Percentiles rank a stretch among this genome's conserved stretches.
Conservation (phyloP, 2,113 vertebrate species). For the Eptesicus fuscus region DNA sequence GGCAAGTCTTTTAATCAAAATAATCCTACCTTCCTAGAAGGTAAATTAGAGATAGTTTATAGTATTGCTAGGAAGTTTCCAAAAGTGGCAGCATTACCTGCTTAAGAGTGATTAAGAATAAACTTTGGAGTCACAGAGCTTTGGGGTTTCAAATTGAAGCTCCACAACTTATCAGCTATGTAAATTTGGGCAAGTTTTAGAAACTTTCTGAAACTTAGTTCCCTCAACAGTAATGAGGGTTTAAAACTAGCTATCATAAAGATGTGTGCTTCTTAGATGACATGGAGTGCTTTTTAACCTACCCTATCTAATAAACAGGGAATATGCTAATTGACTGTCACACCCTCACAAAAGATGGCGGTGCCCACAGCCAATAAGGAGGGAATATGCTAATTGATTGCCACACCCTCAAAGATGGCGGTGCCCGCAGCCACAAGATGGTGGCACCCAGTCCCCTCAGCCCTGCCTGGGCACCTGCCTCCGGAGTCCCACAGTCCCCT, state of each 20-base stretch:
- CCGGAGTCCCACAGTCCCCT: too few relatives aligned
- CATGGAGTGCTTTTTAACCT: neutral
- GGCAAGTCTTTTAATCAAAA: slow-evolving; percentile 21
- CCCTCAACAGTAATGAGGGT: neutral
- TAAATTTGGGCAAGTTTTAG: neutral
- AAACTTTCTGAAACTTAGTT: neutral
- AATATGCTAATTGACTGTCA: too few relatives aligned
- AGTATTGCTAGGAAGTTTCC: neutral
- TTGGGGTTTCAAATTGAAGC: neutral
- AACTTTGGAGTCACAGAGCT: neutral
- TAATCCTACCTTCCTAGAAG: neutral
- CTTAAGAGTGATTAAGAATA: neutral
- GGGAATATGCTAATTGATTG: too few relatives aligned
- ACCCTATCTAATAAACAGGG: neutral
- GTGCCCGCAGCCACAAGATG: too few relatives aligned
- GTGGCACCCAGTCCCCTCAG: too few relatives aligned
- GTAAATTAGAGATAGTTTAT: neutral
- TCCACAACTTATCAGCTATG: neutral
- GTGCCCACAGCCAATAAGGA: too few relatives aligned
- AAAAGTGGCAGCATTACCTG: neutral
- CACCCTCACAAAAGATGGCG: too few relatives aligned
- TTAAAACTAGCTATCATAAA: neutral
- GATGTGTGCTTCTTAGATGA: neutral
- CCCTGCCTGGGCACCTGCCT: too few relatives aligned
- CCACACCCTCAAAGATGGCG: too few relatives aligned